Evolutionary conservation across 2,888 invertebrate species (phyloP).

Genomic region (Bugula neritina): DNA sequence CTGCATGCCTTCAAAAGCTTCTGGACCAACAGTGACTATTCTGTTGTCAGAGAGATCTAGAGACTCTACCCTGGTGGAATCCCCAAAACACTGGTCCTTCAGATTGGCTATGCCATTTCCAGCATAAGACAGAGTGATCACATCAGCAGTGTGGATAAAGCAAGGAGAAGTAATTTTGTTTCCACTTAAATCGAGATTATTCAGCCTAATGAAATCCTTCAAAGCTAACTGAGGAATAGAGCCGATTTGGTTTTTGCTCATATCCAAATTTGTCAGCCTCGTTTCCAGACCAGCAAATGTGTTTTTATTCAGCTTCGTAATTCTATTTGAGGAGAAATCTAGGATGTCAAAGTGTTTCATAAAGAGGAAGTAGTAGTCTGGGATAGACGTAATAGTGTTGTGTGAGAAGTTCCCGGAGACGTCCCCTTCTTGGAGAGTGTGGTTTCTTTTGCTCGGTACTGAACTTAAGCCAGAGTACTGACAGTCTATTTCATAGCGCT

Average conservation of each 20-base stretch:
- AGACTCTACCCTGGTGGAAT: neutral
- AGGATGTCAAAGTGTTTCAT: conserved; percentile 3
- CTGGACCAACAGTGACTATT: neutral
- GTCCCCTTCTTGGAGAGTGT: neutral
- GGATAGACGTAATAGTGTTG: neutral
- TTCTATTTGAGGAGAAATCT: conserved; percentile 5
- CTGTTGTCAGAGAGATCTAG: conserved; percentile 1
- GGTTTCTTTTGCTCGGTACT: neutral
- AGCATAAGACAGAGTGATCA: neutral
- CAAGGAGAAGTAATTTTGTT: neutral
- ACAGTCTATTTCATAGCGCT: conserved; percentile 18
- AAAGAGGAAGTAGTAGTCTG: conserved; percentile 3
- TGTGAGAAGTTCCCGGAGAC: conserved; percentile 19
- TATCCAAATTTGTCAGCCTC: neutral
- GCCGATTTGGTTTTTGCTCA: neutral
- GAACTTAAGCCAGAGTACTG: neutral
- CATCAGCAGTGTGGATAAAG: conserved; percentile 12
- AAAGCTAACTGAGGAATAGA: neutral
- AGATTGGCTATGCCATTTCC: neutral
- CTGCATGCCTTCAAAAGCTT: conserved; percentile 6
- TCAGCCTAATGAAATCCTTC: neutral
- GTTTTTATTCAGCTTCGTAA: neutral
- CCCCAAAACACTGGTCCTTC: neutral
- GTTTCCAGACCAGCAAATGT: conserved; percentile 9
- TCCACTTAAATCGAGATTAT: neutral